Evolutionary conservation across 2,888 invertebrate genomes (phyloP).

Genomic region (Acleris literana): DNA sequence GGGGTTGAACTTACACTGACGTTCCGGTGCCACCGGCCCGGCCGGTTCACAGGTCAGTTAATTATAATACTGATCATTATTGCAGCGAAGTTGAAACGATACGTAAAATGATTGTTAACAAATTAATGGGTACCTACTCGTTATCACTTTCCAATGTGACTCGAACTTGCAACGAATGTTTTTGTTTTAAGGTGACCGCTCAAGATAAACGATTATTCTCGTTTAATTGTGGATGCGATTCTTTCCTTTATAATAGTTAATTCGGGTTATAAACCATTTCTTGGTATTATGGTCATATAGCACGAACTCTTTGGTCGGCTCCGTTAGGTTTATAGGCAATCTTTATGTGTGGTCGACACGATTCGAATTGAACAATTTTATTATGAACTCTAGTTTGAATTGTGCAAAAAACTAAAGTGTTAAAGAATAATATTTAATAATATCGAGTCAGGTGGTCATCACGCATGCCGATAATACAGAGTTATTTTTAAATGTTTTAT

Average conservation of each 20-base stretch:
- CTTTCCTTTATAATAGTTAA: slow-evolving; percentile 59
- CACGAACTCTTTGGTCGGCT: slow-evolving; percentile 62
- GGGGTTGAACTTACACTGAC: neutral
- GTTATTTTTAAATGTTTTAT: no score
- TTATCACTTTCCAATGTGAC: slow-evolving; percentile 52
- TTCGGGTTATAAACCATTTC: slow-evolving; percentile 61
- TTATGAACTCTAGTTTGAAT: slow-evolving; percentile 20
- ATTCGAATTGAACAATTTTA: slow-evolving; percentile 48
- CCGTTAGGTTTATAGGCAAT: slow-evolving; percentile 71
- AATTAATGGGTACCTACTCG: slow-evolving; percentile 48
- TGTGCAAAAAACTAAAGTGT: slow-evolving; percentile 3
- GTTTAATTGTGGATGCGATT: slow-evolving; percentile 52
- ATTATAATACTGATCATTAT: slow-evolving; percentile 59
- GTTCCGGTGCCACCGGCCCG: slow-evolving; percentile 41
- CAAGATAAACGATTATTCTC: slow-evolving; percentile 37
- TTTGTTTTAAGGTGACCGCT: slow-evolving; percentile 38
- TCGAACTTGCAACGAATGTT: slow-evolving; percentile 39
- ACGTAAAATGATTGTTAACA: slow-evolving; percentile 55
- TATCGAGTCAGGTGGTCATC: no score
- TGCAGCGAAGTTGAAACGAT: slow-evolving; percentile 53
- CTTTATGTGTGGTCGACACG: slow-evolving; percentile 75
- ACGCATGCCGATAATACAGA: no score
- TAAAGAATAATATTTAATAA: no score
- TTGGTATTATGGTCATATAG: slow-evolving; percentile 65
- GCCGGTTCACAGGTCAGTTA: slow-evolving; percentile 59